Conservation (phyloP, 2,888 invertebrate species). For the Dasypolia templi region DNA sequence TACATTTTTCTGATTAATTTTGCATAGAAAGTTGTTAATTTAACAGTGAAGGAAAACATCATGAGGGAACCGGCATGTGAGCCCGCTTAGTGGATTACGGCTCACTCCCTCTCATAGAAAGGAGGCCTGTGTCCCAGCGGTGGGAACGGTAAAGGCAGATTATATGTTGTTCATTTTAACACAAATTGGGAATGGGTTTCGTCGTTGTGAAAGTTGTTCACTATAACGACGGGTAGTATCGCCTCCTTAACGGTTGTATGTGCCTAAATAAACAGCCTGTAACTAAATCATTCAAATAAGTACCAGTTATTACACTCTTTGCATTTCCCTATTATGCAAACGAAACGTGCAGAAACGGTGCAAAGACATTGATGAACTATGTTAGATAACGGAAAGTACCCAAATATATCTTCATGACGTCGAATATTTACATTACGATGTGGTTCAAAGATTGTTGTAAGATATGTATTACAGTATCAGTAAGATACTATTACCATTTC, state of each 20-base stretch:
- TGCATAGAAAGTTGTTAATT: background rate
- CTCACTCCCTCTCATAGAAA: too few species aligned
- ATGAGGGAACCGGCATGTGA: too few species aligned
- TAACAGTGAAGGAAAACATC: too few species aligned
- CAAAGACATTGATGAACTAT: conserved; percentile 37
- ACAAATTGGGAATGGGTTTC: background rate
- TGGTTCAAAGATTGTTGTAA: conserved; percentile 11
- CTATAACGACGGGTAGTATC: background rate
- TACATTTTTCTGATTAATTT: background rate
- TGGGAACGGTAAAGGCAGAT: too few species aligned
- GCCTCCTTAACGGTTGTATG: background rate
- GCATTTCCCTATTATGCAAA: background rate
- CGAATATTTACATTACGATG: conserved; percentile 20
- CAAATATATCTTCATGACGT: conserved; percentile 10
- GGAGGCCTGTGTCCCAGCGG: too few species aligned
- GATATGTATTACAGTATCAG: conserved; percentile 33
- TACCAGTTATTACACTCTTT: background rate
- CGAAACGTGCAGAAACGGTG: background rate
- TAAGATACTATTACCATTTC: background rate
- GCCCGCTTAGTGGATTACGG: too few species aligned
- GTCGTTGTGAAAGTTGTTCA: background rate
- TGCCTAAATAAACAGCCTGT: background rate
- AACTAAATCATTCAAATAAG: background rate
- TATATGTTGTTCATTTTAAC: background rate
- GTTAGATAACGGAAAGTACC: conserved; percentile 13